Evolutionary conservation across 2,888 invertebrate species (phyloP), one percentile per base, ranked within the genome.

Genomic region (Aradus depressus): DNA sequence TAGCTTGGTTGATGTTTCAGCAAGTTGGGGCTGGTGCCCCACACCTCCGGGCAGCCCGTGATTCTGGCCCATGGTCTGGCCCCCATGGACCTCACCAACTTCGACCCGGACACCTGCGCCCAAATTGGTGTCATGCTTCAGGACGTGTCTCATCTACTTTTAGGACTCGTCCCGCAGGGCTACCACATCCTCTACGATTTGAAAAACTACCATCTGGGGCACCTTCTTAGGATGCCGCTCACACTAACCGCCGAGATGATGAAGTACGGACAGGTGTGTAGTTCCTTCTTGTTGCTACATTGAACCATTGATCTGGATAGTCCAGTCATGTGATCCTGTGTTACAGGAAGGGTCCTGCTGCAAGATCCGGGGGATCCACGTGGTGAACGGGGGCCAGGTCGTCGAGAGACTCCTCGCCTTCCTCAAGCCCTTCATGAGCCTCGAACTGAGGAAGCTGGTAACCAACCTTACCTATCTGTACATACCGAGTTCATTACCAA

Each of bases 231-330:
- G 23, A 57, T 53, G 12, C 57, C 59, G 4, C 43, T 62, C n/a
- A 54, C 58, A 5, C 51, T 57, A 12, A 54, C 56, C 16, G 56
- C 56, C 16, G 45, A 59, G 21, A 50, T 56, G 28, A 55, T 60
- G n/a, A 51, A 54, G 49, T 62, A 61, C 41, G 56, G 58, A 8
- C 61, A 62, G 59, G 62, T 62, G n/a, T n/a, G n/a, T n/a, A n/a
- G n/a, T n/a, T n/a, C n/a, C n/a, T n/a, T n/a, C n/a, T n/a, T n/a
- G n/a, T n/a, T n/a, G n/a, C n/a, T n/a, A n/a, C n/a, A n/a, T n/a
- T n/a, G n/a, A n/a, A n/a, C n/a, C n/a, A n/a, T n/a, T n/a, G n/a
- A n/a, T n/a, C n/a, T n/a, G n/a, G n/a, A n/a, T n/a, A n/a, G n/a
- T n/a, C n/a, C n/a, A n/a, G n/a, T n/a, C n/a, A n/a, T n/a, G n/a